Percentiles rank a stretch among this genome's conserved stretches.
phyloP scores from a whole-genome alignment of 2,888 invertebrate genomes.

The Frankliniella intonsa region DNA sequence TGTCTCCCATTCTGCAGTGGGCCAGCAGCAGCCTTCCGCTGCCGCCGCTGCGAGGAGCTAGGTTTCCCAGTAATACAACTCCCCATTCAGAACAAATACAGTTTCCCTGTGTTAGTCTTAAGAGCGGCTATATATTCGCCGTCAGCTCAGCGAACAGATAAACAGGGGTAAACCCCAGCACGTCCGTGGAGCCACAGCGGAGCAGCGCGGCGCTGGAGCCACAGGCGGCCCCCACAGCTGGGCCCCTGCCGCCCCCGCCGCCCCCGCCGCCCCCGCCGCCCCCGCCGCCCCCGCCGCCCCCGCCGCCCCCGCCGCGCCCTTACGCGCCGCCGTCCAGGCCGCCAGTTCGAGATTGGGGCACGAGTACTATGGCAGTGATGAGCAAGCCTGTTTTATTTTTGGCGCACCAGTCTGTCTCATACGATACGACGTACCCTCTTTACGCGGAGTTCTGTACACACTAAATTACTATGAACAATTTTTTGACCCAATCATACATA shows the following conservation, averaged over 20 bases:
- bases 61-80: conserved; percentile 15
- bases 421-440: no score
- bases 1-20: neutral
- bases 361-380: no score
- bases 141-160: conserved; percentile 24
- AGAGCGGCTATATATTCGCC: conserved; percentile 22
- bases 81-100: conserved; percentile 25
- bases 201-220: neutral
- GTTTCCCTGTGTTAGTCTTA: conserved; percentile 26
- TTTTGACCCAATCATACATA: no score
- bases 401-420: no score
- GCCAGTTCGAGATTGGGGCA: no score
- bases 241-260: neutral
- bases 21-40: neutral
- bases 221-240: neutral
- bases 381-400: no score
- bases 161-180: neutral
- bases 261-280: neutral
- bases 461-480: no score
- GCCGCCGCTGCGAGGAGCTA: neutral
- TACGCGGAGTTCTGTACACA: no score
- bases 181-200: neutral
- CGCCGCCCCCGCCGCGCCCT: neutral
- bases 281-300: neutral
- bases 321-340: no score